phyloP scores from a whole-genome alignment of 2,113 vertebrate species.

The Mionectes macconnelli region DNA sequence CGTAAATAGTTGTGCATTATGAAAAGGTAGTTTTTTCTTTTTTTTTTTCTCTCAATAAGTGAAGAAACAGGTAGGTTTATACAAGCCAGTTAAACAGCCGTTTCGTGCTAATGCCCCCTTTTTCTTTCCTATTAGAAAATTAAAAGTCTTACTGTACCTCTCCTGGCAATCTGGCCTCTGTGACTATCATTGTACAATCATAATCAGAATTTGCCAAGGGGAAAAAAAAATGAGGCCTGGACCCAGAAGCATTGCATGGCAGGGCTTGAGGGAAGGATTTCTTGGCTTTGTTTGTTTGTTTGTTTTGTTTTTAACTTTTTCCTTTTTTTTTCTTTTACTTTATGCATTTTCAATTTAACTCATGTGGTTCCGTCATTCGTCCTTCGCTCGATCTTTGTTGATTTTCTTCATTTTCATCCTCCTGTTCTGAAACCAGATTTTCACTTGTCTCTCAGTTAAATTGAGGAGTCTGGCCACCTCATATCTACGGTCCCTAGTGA shows the following conservation, averaged over 20 bases:
- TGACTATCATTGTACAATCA: conserved; percentile 55
- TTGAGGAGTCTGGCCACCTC: conserved; percentile 93
- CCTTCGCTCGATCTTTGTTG: conserved; percentile 93
- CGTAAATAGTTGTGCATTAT: conserved; percentile 89
- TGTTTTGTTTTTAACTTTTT: background rate
- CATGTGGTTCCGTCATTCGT: conserved; percentile 74
- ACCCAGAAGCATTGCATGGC: conserved; percentile 51
- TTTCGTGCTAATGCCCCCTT: conserved; percentile 70
- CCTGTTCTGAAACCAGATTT: conserved; percentile 99
- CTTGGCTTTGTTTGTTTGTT: background rate
- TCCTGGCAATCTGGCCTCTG: conserved; percentile 64
- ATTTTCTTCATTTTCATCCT: conserved; percentile 99
- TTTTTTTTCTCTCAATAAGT: conserved; percentile 57
- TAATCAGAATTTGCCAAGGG: conserved; percentile 41
- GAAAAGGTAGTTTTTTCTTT: conserved; percentile 85
- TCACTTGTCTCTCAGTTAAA: conserved; percentile 98
- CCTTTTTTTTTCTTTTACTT: background rate
- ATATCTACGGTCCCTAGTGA: conserved; percentile 96
- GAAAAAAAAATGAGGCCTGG: conserved; percentile 67
- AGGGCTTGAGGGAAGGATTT: conserved; percentile 8
- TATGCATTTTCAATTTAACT: conserved; percentile 16
- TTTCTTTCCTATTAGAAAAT: conserved; percentile 67
- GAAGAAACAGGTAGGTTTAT: conserved; percentile 83
- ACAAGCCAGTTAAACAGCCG: conserved; percentile 72
- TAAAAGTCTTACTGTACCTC: conserved; percentile 76